Conservation (phyloP, 2,113 vertebrate species). For the Phrynosoma platyrhinos region DNA sequence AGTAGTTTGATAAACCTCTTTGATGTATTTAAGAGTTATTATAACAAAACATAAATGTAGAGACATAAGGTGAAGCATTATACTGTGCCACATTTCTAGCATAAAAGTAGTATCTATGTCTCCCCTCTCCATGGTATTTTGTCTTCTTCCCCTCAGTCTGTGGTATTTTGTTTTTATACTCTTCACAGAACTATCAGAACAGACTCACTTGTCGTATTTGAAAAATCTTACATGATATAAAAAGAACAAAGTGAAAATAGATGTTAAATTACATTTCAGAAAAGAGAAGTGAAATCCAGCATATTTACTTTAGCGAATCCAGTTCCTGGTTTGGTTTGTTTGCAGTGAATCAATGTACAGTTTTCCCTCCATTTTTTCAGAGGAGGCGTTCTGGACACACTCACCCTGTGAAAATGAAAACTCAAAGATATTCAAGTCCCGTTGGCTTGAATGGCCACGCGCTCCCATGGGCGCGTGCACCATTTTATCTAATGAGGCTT, state of each 20-base stretch:
- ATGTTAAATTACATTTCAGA: conserved; percentile 3
- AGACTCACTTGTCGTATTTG: background rate
- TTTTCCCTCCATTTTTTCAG: too few species aligned
- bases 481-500: too few species aligned
- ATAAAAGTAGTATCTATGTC: background rate
- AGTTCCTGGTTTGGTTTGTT: background rate
- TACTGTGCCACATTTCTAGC: background rate
- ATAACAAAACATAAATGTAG: background rate
- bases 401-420: too few species aligned
- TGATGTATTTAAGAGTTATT: background rate
- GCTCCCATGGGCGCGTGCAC: too few species aligned
- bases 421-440: too few species aligned
- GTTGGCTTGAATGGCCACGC: too few species aligned
- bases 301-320: background rate
- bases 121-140: background rate
- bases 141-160: background rate
- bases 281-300: conserved; percentile 4
- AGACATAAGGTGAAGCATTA: background rate
- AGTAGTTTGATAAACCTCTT: too few species aligned
- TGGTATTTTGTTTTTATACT: background rate
- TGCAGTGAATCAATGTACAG: background rate
- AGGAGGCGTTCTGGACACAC: too few species aligned
- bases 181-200: background rate
- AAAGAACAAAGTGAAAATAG: background rate
- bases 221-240: background rate